A percentile compares a stretch with the other conserved stretches of the same genome.
Conservation (phyloP, 2,888 invertebrate species). For the Pseudolycoriella hygida region DNA sequence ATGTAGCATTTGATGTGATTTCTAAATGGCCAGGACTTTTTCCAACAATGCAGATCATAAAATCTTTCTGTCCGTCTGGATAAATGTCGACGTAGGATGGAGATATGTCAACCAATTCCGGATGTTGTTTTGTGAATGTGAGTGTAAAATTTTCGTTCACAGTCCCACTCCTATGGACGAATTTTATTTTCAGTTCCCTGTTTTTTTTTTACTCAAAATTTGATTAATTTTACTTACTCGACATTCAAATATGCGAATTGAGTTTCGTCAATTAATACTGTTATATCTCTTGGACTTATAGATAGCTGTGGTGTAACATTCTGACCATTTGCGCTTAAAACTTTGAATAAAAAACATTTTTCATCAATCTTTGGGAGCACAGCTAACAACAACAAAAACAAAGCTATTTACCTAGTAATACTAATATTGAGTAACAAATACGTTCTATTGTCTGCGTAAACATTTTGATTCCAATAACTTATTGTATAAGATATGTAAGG, state of each 20-base stretch:
- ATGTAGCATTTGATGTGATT: constrained; percentile 40
- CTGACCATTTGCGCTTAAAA: no score
- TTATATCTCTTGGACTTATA: background rate
- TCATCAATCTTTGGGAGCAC: no score
- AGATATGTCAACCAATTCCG: constrained; percentile 39
- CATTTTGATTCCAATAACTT: no score
- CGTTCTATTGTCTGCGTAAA: no score
- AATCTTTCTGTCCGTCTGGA: constrained; percentile 22
- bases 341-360: no score
- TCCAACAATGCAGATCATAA: constrained; percentile 37
- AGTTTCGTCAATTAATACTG: background rate
- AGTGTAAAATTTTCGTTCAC: constrained; percentile 31
- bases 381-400: no score
- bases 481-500: no score
- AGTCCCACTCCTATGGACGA: constrained; percentile 30
- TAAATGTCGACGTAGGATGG: constrained; percentile 31
- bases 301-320: no score
- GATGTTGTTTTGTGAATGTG: constrained; percentile 41
- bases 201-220: no score
- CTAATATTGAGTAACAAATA: no score
- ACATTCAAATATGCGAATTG: constrained; percentile 5
- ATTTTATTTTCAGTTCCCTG: no score
- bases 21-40: constrained; percentile 48
- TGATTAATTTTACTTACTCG: constrained; percentile 7
- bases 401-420: no score